These are phyloP conservation scores for Elgaria multicarinata DNA, from an alignment of 2,113 vertebrate genomes.

Conservation along the genomic window DNA sequence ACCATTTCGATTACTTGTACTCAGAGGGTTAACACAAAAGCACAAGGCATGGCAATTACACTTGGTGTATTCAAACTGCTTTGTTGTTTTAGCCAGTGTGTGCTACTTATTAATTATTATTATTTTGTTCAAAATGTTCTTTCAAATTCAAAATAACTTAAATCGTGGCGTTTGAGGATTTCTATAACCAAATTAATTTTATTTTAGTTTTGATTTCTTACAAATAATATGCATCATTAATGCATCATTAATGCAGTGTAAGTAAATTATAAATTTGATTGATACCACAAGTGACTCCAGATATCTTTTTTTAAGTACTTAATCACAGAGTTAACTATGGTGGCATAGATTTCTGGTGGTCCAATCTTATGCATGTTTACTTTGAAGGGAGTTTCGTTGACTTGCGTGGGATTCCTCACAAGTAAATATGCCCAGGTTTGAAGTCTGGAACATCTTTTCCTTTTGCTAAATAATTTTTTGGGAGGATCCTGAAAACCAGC, in stretches of 20 bases:
- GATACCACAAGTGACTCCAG: conserved; percentile 68
- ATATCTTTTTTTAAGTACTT: conserved; percentile 66
- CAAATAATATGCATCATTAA: conserved; percentile 56
- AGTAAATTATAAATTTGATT: conserved; percentile 73
- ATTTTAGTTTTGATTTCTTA: conserved; percentile 74
- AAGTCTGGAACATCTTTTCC: conserved; percentile 70
- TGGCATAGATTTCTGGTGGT: conserved; percentile 66
- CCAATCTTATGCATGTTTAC: background rate
- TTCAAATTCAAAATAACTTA: conserved; percentile 75
- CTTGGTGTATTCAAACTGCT: conserved; percentile 75
- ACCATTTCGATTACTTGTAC: conserved; percentile 64
- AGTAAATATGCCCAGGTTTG: background rate
- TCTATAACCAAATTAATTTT: conserved; percentile 79
- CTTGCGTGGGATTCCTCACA: background rate
- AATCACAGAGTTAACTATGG: conserved; percentile 69
- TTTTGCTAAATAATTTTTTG: conserved; percentile 73
- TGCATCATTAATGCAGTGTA: conserved; percentile 75
- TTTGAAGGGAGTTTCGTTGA: background rate
- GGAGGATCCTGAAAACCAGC: conserved; percentile 68
- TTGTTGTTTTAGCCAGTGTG: conserved; percentile 78
- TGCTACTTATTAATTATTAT: conserved; percentile 38
- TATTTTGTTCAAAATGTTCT: conserved; percentile 64
- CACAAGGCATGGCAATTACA: conserved; percentile 79
- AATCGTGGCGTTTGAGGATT: conserved; percentile 79
- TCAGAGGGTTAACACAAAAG: conserved; percentile 79